Conservation (phyloP, 2,113 vertebrate species). For the Chloropsis cyanopogon region DNA sequence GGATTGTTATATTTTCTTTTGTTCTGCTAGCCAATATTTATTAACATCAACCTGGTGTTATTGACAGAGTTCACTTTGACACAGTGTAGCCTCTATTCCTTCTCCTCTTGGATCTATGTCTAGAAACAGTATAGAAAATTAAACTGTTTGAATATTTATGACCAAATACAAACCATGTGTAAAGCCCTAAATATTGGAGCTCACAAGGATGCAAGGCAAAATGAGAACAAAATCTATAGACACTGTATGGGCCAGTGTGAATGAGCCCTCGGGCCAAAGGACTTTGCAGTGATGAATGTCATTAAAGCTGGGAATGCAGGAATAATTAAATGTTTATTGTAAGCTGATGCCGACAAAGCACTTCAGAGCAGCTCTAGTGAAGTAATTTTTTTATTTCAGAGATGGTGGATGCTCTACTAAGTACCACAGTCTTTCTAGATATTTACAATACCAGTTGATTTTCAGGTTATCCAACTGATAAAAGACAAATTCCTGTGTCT, state of each 20-base stretch:
- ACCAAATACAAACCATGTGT: not conserved
- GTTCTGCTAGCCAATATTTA: not conserved
- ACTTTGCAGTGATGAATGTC: not conserved
- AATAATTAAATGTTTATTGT: not conserved
- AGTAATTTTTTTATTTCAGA: not conserved
- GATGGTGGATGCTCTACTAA: not conserved
- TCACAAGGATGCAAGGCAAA: not conserved
- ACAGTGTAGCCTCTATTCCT: not conserved
- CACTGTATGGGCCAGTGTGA: not conserved
- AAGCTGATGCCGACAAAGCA: not conserved
- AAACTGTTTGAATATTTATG: not conserved
- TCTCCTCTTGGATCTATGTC: not conserved
- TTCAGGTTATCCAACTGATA: not conserved
- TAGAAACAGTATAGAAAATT: not conserved
- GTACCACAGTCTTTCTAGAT: not conserved
- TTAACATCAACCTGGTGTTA: not conserved
- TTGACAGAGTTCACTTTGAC: not conserved
- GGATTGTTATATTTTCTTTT: not conserved
- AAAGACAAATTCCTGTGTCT: not conserved
- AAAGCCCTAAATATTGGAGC: not conserved
- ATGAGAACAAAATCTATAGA: not conserved
- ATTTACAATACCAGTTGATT: not conserved
- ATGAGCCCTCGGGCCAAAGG: not conserved
- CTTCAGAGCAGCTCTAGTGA: not conserved
- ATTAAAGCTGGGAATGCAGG: not conserved